A percentile compares a stretch with the other conserved stretches of the same genome.
Evolutionary conservation across 2,888 invertebrate species (phyloP).

Genomic region (Drosophila phalerata): DNA sequence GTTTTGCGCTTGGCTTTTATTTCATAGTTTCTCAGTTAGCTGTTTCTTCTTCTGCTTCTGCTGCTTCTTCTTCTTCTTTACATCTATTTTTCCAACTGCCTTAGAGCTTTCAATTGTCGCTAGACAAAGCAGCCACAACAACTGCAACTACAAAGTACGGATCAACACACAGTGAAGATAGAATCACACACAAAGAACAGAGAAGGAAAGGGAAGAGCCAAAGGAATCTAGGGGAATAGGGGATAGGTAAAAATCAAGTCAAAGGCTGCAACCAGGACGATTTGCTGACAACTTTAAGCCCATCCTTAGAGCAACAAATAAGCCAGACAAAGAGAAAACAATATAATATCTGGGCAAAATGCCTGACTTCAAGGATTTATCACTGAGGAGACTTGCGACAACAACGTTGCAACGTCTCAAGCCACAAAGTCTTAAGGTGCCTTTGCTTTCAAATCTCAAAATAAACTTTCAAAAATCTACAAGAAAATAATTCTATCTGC

Average conservation of each 20-base stretch:
- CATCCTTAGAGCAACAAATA: conserved; percentile 12
- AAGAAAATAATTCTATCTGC: neutral
- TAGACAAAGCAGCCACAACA: conserved; percentile 51
- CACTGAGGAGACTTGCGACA: neutral
- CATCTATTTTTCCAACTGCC: conserved; percentile 20
- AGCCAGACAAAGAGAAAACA: conserved; percentile 8
- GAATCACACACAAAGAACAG: neutral
- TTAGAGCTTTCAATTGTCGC: conserved; percentile 50
- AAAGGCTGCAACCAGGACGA: conserved; percentile 31
- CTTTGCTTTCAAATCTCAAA: neutral
- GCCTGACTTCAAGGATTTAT: neutral
- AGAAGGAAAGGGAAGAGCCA: neutral
- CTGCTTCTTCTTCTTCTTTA: neutral
- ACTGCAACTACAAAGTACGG: conserved; percentile 46
- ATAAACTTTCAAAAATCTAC: neutral
- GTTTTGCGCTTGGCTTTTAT: conserved; percentile 38
- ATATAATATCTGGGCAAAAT: conserved; percentile 5
- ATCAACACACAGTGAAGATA: conserved; percentile 31
- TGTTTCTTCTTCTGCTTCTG: neutral
- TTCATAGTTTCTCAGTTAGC: conserved; percentile 30
- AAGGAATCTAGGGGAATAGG: neutral
- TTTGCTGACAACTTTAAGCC: conserved; percentile 45
- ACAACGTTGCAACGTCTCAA: neutral
- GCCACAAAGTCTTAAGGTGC: neutral
- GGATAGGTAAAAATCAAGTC: conserved; percentile 30